Percentiles rank a stretch among this genome's conserved stretches.
Conservation (phyloP, 2,113 vertebrate species). For the Danionella cerebrum region DNA sequence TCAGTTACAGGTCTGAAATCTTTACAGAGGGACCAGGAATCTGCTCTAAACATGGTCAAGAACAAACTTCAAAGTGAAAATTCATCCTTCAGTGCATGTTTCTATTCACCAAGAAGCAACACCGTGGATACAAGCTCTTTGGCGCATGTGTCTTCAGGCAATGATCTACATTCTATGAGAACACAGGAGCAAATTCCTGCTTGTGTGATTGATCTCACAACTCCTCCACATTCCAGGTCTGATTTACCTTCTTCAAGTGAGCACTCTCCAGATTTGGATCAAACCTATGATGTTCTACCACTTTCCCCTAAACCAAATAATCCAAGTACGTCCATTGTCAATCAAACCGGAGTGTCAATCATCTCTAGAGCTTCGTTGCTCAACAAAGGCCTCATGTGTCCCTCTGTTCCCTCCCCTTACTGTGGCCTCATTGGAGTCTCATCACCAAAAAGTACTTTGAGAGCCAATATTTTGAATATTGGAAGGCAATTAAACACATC, state of each 20-base stretch:
- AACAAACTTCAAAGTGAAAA: background rate
- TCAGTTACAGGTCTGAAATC: background rate
- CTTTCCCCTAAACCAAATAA: background rate
- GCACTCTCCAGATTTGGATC: background rate
- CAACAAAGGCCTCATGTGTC: background rate
- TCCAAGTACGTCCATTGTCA: background rate
- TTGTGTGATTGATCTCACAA: conserved; percentile 39
- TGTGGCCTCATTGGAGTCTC: background rate
- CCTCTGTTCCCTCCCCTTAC: background rate
- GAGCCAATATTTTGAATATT: background rate
- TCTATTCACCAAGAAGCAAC: conserved; percentile 33
- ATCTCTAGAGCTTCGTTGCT: background rate
- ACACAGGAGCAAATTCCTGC: background rate
- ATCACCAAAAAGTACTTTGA: conserved; percentile 43
- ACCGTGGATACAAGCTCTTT: background rate
- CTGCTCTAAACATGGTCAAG: background rate
- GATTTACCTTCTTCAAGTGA: background rate
- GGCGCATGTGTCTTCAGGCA: conserved; percentile 16
- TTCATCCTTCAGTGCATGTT: conserved; percentile 5
- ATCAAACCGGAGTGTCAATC: background rate
- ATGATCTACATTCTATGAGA: background rate
- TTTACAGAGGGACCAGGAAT: too few species aligned
- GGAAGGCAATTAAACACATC: conserved; percentile 30
- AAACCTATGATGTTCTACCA: conserved; percentile 26
- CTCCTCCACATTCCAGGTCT: conserved; percentile 25